A percentile compares a stretch with the other conserved stretches of the same genome.
Conservation (phyloP, 1,140 invertebrate species). For the Piezodorus guildinii region DNA sequence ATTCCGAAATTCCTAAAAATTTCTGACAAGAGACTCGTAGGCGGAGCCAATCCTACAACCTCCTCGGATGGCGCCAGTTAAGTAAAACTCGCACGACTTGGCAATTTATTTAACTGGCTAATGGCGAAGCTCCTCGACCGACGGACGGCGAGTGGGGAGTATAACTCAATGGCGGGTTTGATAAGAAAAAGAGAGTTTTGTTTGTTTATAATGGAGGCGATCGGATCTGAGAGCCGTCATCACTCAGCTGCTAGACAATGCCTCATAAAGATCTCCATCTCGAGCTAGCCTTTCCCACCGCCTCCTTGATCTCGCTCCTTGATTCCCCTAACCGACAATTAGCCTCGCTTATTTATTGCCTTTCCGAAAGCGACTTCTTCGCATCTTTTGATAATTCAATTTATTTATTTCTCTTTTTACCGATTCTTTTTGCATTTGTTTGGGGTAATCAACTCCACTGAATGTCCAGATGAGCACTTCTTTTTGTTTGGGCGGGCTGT, state of each 20-base stretch:
- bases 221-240: conserved; percentile 1
- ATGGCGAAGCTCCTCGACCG: no score
- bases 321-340: neutral
- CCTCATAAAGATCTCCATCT: conserved; percentile 6
- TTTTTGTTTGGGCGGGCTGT: no score
- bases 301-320: neutral
- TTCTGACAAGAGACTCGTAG: no score
- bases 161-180: neutral
- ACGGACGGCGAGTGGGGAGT: no score
- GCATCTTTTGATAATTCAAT: neutral
- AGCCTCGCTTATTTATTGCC: neutral
- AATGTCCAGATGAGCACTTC: no score
- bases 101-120: no score
- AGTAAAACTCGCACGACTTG: no score
- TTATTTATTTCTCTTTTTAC: neutral
- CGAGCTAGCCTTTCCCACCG: conserved; percentile 1
- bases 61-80: no score
- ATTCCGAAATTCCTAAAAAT: no score
- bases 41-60: no score
- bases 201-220: neutral
- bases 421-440: neutral
- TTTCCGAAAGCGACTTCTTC: neutral
- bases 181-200: neutral
- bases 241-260: neutral
- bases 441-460: no score